Percentiles rank a stretch among this genome's conserved stretches.
These are phyloP conservation scores for Psittacula derbiana DNA, from an alignment of 2,797 vertebrate species.

Conservation along the genomic window DNA sequence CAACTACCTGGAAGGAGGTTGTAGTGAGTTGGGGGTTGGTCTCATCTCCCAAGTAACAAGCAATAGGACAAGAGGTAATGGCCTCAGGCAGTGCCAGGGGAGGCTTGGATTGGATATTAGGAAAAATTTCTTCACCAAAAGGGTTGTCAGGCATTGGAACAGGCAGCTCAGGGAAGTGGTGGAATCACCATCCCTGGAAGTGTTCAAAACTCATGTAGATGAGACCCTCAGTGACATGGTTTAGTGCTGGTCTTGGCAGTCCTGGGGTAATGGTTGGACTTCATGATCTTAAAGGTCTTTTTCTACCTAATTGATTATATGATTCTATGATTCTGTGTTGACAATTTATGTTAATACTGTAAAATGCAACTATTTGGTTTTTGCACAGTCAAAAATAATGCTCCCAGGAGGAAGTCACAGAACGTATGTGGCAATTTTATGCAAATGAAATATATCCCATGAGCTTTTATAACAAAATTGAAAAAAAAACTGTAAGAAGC, in stretches of 20 bases:
- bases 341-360: background rate
- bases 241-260: background rate
- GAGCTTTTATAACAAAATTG: background rate
- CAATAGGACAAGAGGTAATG: no score
- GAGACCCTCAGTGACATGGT: background rate
- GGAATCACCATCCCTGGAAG: no score
- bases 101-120: no score
- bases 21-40: no score
- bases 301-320: background rate
- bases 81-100: no score
- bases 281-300: background rate
- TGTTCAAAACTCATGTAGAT: no score
- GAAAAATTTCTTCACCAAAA: no score
- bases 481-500: background rate
- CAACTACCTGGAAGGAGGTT: background rate
- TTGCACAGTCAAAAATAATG: background rate
- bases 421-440: background rate
- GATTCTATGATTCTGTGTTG: background rate
- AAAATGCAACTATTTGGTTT: background rate
- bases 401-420: background rate
- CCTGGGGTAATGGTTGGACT: background rate
- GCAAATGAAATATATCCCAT: background rate
- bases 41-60: no score
- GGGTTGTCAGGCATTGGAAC: no score
- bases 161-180: no score